A percentile compares a stretch with the other conserved stretches of the same genome.
These are phyloP conservation scores for Mycogona germanica DNA, from an alignment of 2,888 invertebrate genomes.

Conservation along the genomic window DNA sequence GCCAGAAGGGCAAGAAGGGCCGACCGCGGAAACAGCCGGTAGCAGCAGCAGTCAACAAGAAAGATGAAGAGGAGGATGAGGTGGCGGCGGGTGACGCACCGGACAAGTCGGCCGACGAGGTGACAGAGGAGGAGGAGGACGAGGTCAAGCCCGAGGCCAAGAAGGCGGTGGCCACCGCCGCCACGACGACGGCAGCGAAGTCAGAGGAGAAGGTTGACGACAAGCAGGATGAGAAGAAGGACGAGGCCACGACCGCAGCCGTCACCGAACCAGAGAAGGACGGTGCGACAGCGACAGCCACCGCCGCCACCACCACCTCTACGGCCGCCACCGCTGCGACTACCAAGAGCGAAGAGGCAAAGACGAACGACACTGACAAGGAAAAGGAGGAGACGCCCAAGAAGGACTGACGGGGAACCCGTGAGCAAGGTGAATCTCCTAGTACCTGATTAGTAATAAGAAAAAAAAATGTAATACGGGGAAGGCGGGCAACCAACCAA, in stretches of 20 bases:
- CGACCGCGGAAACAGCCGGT: background rate
- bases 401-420: too few relatives aligned
- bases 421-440: too few relatives aligned
- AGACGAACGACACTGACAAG: constrained; percentile 4
- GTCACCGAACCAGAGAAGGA: too few relatives aligned
- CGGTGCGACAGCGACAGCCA: too few relatives aligned
- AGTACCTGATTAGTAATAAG: background rate
- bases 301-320: too few relatives aligned
- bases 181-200: background rate
- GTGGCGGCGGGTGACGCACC: background rate
- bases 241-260: background rate
- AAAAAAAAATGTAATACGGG: too few relatives aligned
- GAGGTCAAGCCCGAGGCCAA: background rate
- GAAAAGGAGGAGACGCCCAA: background rate
- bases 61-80: background rate
- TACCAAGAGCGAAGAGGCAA: too few relatives aligned
- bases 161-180: background rate
- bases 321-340: too few relatives aligned
- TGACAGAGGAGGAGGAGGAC: constrained; percentile 1
- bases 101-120: constrained; percentile 6
- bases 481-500: too few relatives aligned
- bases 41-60: background rate
- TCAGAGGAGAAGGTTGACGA: background rate
- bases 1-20: background rate
- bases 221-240: background rate